phyloP scores from a whole-genome alignment of 2,888 invertebrate species.

The Lasioglossum lativentre region DNA sequence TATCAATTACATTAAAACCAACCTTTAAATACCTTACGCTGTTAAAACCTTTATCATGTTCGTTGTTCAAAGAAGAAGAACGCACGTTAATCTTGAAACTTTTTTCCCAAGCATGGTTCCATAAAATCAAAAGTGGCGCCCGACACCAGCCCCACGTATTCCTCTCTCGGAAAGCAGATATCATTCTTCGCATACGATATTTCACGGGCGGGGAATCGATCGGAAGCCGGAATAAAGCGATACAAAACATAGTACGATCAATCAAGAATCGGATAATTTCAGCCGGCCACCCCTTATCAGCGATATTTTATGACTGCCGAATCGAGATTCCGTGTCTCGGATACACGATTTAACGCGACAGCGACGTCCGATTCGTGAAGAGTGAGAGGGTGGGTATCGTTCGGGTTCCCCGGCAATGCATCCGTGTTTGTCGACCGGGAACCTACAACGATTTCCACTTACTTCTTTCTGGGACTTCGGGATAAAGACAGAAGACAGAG shows the following conservation, averaged over 20 bases:
- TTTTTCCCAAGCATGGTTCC: background rate
- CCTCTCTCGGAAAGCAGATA: background rate
- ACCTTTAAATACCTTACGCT: background rate
- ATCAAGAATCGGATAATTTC: conserved; percentile 6
- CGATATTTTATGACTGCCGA: conserved; percentile 26
- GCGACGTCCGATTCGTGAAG: conserved; percentile 5
- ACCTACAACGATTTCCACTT: conserved; percentile 81
- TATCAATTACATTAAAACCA: background rate
- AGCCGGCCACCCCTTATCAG: background rate
- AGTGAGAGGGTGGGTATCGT: conserved; percentile 30
- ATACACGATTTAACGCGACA: conserved; percentile 60
- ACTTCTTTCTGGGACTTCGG: conserved; percentile 70
- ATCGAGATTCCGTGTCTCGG: conserved; percentile 64
- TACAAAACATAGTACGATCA: background rate
- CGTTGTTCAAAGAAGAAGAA: background rate
- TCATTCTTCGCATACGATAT: background rate
- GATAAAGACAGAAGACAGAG: conserved; percentile 55
- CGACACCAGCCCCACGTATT: background rate
- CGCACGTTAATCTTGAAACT: background rate
- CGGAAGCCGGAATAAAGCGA: background rate
- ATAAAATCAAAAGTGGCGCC: background rate
- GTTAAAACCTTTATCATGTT: background rate
- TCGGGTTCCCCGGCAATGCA: conserved; percentile 47
- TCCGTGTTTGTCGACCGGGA: conserved; percentile 69
- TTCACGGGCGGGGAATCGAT: background rate